A percentile compares a stretch with the other conserved stretches of the same genome.
These are phyloP conservation scores for Alcedo quadribrachys DNA, from an alignment of 2,797 vertebrate genomes.

Conservation along the genomic window DNA sequence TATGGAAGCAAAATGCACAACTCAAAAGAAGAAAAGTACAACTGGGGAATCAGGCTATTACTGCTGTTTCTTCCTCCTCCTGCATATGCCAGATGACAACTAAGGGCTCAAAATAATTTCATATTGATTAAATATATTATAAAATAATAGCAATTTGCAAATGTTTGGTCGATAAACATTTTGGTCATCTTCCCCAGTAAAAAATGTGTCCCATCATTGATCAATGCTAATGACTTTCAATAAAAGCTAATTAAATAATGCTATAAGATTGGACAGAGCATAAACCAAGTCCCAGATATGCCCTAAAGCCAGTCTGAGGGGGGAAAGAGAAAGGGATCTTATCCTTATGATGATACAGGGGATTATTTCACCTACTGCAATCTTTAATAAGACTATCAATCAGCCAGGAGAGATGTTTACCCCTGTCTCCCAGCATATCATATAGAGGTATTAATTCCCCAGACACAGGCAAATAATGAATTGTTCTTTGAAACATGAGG, in stretches of 20 bases:
- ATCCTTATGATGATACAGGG: conserved; percentile 16
- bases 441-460: conserved; percentile 49
- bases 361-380: conserved; percentile 67
- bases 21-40: background rate
- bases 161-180: background rate
- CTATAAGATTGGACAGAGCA: conserved; percentile 32
- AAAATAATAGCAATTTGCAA: background rate
- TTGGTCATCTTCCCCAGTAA: background rate
- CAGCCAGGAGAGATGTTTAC: conserved; percentile 66
- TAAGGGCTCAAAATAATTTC: background rate
- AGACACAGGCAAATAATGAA: conserved; percentile 73
- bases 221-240: conserved; percentile 36
- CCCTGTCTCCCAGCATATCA: conserved; percentile 47
- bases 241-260: conserved; percentile 55
- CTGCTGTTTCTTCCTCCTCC: background rate
- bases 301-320: conserved; percentile 58
- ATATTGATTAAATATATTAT: background rate
- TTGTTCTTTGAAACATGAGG: conserved; percentile 68
- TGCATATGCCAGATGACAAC: background rate
- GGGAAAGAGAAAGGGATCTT: conserved; percentile 36
- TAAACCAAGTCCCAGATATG: conserved; percentile 54
- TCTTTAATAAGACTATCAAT: conserved; percentile 76
- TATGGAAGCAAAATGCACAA: background rate
- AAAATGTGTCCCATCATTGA: background rate
- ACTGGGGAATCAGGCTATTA: background rate